phyloP scores from a whole-genome alignment of 1,140 invertebrate species.

The Nephotettix cincticeps region DNA sequence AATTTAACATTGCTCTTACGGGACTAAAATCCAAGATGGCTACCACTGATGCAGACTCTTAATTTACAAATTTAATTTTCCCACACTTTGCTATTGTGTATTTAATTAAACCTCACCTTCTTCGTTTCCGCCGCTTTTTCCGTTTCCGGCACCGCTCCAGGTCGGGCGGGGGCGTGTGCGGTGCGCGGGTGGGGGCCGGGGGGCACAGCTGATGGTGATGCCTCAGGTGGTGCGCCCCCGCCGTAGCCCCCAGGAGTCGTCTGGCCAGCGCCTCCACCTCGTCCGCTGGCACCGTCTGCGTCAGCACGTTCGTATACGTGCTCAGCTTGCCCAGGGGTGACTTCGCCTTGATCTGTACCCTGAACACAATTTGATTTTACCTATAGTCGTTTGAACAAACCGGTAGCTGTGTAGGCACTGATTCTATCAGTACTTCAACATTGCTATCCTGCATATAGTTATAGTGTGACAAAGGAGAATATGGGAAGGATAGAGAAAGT shows the following conservation, averaged over 20 bases:
- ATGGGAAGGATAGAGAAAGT: too few relatives aligned
- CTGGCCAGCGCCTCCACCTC: slow-evolving; percentile 48
- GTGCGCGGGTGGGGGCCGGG: slow-evolving; percentile 1
- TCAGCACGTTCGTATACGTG: slow-evolving; percentile 66
- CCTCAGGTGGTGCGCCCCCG: slow-evolving; percentile 13
- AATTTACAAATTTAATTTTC: too few relatives aligned
- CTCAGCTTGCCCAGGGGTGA: slow-evolving; percentile 69
- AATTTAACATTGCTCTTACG: too few relatives aligned
- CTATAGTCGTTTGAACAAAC: too few relatives aligned
- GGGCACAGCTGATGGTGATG: slow-evolving; percentile 34
- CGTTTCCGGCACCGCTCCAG: neutral
- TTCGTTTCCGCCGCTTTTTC: slow-evolving; percentile 24
- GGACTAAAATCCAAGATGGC: too few relatives aligned
- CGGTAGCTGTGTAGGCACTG: too few relatives aligned
- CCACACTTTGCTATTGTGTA: too few relatives aligned
- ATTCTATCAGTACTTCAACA: too few relatives aligned
- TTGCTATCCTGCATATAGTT: too few relatives aligned
- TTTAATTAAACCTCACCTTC: slow-evolving; percentile 8
- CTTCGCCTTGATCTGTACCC: slow-evolving; percentile 63
- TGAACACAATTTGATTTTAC: too few relatives aligned
- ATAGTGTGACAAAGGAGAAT: too few relatives aligned
- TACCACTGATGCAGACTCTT: too few relatives aligned
- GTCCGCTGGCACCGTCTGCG: slow-evolving; percentile 60
- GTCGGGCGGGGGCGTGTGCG: slow-evolving; percentile 10
- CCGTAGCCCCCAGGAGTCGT: neutral